Evolutionary conservation across 2,888 invertebrate genomes (phyloP).

Genomic region (Tetramorium bicarinatum): DNA sequence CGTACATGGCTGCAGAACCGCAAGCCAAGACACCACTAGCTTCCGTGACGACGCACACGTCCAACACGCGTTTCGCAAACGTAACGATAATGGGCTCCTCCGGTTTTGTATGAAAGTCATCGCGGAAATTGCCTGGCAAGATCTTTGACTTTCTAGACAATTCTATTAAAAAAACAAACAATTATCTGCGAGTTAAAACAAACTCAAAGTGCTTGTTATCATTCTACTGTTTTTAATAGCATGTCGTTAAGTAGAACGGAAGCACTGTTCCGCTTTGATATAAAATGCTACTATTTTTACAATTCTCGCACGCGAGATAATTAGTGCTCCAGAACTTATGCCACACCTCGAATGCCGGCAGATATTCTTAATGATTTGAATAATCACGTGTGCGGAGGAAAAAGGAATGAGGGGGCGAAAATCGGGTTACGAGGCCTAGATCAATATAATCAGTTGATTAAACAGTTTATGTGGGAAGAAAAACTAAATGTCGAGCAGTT

Average conservation of each 20-base stretch:
- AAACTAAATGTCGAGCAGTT: neutral
- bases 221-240: neutral
- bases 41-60: neutral
- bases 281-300: neutral
- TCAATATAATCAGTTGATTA: slow-evolving; percentile 6
- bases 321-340: neutral
- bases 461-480: neutral
- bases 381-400: neutral
- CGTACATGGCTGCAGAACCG: neutral
- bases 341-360: neutral
- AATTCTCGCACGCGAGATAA: neutral
- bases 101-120: neutral
- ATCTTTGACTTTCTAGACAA: neutral
- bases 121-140: neutral
- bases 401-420: neutral
- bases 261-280: neutral
- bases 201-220: neutral
- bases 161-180: neutral
- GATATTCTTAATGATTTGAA: neutral
- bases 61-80: neutral
- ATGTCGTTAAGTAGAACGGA: slow-evolving; percentile 16
- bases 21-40: neutral
- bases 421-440: slow-evolving; percentile 10
- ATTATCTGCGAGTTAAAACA: neutral
- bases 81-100: neutral